These are phyloP conservation scores for Henricia sp. DNA, from an alignment of 53 echinoderm and acorn worm genomes.

Conservation along the genomic window DNA sequence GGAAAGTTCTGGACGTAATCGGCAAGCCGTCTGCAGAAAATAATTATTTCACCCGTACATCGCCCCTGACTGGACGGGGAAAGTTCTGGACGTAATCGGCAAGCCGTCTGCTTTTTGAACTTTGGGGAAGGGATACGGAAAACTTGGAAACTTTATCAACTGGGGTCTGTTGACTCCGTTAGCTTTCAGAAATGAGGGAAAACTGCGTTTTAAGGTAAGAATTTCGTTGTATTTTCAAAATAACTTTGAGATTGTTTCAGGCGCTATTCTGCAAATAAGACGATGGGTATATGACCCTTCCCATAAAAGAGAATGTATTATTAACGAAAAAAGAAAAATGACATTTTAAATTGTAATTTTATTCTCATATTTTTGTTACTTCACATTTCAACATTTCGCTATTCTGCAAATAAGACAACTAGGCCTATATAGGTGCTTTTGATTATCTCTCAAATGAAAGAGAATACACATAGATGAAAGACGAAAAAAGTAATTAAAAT, in stretches of 20 bases:
- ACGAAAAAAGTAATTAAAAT: too few relatives aligned
- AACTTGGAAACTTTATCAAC: conserved; percentile 35
- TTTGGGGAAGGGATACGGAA: not conserved
- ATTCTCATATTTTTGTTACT: not conserved
- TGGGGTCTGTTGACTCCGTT: conserved; percentile 51
- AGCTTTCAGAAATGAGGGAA: conserved; percentile 8
- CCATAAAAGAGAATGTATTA: too few relatives aligned
- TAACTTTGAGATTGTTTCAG: too few relatives aligned
- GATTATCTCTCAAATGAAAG: not conserved
- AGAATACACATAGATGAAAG: too few relatives aligned
- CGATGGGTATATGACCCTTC: too few relatives aligned
- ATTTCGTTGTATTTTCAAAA: too few relatives aligned
- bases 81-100: not conserved
- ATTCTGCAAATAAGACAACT: not conserved
- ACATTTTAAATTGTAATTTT: too few relatives aligned
- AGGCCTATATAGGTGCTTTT: not conserved
- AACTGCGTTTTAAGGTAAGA: conserved; percentile 36
- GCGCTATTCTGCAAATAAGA: not conserved
- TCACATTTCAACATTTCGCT: not conserved
- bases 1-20: too few relatives aligned
- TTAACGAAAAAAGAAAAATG: too few relatives aligned
- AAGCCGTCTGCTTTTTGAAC: not conserved
- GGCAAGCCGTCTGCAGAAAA: not conserved
- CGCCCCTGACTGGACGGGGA: not conserved
- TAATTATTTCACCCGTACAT: not conserved